Percentiles rank a stretch among this genome's conserved stretches.
These are phyloP conservation scores for Leucoraja erinaceus DNA, from an alignment of 2,113 vertebrate genomes.

Conservation along the genomic window DNA sequence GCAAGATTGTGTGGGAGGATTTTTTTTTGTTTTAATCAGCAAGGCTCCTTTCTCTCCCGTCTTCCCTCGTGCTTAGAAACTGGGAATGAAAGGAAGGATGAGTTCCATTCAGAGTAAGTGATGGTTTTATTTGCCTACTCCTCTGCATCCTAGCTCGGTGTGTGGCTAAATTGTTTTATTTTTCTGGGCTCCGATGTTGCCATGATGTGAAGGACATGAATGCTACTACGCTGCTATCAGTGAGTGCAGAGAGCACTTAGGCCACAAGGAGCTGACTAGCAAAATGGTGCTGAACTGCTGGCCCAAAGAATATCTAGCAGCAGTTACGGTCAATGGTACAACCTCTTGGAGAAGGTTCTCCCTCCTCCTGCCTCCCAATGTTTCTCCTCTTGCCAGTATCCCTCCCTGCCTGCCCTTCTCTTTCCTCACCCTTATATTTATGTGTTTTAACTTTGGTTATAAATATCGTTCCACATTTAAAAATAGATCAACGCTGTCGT, in stretches of 20 bases:
- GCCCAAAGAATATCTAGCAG: not conserved
- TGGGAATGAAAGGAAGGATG: not conserved
- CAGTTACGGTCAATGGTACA: not conserved
- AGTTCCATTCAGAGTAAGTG: conserved; percentile 22
- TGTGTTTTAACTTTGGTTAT: not conserved
- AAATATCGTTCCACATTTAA: not conserved
- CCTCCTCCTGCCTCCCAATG: no score
- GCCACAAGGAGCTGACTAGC: conserved; percentile 23
- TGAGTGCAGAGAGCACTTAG: not conserved
- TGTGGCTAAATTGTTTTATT: not conserved
- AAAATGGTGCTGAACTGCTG: conserved; percentile 24
- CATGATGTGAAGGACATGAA: not conserved
- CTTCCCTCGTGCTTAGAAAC: not conserved
- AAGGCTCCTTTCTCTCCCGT: not conserved
- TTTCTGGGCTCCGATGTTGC: not conserved
- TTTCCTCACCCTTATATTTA: no score
- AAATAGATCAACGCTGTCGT: not conserved
- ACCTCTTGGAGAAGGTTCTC: not conserved
- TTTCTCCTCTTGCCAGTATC: not conserved
- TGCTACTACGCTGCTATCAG: not conserved
- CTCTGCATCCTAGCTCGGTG: not conserved
- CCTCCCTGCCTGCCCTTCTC: no score
- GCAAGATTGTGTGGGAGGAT: conserved; percentile 29
- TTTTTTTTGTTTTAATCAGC: not conserved
- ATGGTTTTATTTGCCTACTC: not conserved